Evolutionary conservation across 2,797 vertebrate genomes (phyloP).

Genomic region (Lemur catta): DNA sequence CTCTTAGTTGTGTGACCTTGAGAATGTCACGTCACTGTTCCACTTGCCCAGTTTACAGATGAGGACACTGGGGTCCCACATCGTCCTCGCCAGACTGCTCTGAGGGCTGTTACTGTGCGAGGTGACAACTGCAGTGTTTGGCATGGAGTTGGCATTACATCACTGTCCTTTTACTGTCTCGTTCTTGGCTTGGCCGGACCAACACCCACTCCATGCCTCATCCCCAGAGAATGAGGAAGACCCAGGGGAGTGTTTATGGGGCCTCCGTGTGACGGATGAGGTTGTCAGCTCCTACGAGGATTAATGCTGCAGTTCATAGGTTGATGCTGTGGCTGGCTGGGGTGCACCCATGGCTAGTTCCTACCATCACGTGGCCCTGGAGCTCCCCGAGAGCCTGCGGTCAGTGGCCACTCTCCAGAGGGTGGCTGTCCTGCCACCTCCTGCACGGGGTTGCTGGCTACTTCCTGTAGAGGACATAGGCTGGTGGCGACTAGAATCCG

Average conservation of each 20-base stretch:
- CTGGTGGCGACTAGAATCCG: not conserved
- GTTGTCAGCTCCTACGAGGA: not conserved
- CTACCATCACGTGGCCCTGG: not conserved
- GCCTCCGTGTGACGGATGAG: not conserved
- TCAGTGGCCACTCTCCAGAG: not conserved
- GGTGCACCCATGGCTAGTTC: not conserved
- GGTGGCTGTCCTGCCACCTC: not conserved
- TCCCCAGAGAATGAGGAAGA: not conserved
- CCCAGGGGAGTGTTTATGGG: not conserved
- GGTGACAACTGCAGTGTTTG: not conserved
- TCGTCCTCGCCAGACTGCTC: not conserved
- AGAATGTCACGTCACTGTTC: not conserved
- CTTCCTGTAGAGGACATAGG: not conserved
- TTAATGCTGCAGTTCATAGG: not conserved
- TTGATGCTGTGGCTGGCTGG: not conserved
- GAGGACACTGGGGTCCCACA: not conserved
- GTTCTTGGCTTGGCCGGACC: not conserved
- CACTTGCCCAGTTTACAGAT: not conserved
- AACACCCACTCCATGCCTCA: rapidly evolving
- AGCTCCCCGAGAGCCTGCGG: not conserved
- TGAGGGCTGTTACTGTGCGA: not conserved
- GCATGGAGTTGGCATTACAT: not conserved
- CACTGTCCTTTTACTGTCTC: not conserved
- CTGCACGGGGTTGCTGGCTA: not conserved
- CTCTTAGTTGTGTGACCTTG: not conserved